Evolutionary conservation across 2,888 invertebrate genomes (phyloP).

Genomic region (Empis livida): DNA sequence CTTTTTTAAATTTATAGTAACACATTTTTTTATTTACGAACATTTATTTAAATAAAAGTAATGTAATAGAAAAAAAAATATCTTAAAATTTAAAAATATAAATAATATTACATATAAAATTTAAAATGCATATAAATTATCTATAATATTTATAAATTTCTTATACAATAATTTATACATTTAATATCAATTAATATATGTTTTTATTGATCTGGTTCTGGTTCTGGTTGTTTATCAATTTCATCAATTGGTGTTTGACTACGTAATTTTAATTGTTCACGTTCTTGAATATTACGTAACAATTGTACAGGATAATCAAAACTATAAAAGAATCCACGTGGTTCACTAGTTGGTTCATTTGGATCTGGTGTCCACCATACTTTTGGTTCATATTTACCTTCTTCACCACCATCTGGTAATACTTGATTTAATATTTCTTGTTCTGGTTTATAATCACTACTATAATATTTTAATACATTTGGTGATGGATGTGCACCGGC

Average conservation of each 20-base stretch:
- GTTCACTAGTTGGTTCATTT: slow-evolving; percentile 41
- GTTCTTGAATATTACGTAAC: slow-evolving; percentile 30
- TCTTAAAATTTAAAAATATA: too few species aligned
- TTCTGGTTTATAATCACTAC: slow-evolving; percentile 12
- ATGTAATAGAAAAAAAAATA: too few species aligned
- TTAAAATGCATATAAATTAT: too few species aligned
- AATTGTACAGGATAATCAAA: slow-evolving; percentile 52
- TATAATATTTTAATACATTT: slow-evolving; percentile 15
- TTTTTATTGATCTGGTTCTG: neutral
- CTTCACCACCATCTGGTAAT: slow-evolving; percentile 23
- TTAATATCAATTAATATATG: neutral
- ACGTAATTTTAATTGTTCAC: slow-evolving; percentile 27
- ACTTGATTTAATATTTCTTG: neutral
- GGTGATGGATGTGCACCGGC: slow-evolving; percentile 37
- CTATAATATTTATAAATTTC: too few species aligned
- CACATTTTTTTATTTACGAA: too few species aligned
- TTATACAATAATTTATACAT: too few species aligned
- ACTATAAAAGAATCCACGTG: slow-evolving; percentile 60
- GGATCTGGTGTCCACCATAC: slow-evolving; percentile 32
- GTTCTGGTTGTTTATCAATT: neutral
- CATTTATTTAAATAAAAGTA: too few species aligned
- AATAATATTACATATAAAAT: too few species aligned
- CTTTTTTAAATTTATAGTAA: too few species aligned
- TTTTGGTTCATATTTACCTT: slow-evolving; percentile 24
- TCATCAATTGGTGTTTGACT: slow-evolving; percentile 9